These are phyloP conservation scores for Dunckerocampus dactyliophorus DNA, from an alignment of 2,113 vertebrate species.

Conservation along the genomic window DNA sequence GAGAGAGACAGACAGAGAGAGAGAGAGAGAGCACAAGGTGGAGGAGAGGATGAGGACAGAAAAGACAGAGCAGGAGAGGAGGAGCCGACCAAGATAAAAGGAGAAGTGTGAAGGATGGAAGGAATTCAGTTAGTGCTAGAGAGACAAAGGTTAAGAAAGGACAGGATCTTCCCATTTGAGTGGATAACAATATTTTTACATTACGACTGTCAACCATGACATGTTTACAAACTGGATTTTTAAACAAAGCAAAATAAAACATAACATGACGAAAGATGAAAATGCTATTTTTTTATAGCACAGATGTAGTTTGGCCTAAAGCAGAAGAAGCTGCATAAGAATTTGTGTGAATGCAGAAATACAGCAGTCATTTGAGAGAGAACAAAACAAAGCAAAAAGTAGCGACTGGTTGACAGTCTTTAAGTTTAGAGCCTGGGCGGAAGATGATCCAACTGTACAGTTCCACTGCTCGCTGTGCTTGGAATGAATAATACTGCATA, in stretches of 20 bases:
- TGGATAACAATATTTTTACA: slow-evolving; percentile 14
- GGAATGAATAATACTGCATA: too few species aligned
- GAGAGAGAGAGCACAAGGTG: slow-evolving; percentile 56
- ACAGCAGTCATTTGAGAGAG: neutral
- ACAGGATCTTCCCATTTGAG: slow-evolving; percentile 57
- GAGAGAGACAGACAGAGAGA: slow-evolving; percentile 15
- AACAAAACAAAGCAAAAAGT: neutral
- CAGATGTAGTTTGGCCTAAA: slow-evolving; percentile 11
- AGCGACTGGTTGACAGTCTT: slow-evolving; percentile 18
- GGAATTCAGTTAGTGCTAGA: slow-evolving; percentile 80
- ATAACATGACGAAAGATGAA: neutral
- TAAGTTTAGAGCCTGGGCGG: slow-evolving; percentile 3
- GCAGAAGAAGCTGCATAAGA: slow-evolving; percentile 8
- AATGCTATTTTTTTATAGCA: slow-evolving; percentile 6
- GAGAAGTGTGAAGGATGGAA: slow-evolving; percentile 71
- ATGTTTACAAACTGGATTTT: neutral
- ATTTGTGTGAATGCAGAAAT: neutral
- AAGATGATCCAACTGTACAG: slow-evolving; percentile 17
- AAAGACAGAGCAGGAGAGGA: slow-evolving; percentile 67
- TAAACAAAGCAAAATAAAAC: neutral
- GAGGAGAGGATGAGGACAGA: slow-evolving; percentile 62
- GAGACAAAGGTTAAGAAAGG: slow-evolving; percentile 68
- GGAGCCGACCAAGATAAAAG: slow-evolving; percentile 69
- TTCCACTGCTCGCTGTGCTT: neutral
- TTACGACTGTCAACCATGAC: slow-evolving; percentile 23